A percentile compares a stretch with the other conserved stretches of the same genome.
These are phyloP conservation scores for Ectemnius lituratus DNA, from an alignment of 2,888 invertebrate genomes.

Conservation along the genomic window DNA sequence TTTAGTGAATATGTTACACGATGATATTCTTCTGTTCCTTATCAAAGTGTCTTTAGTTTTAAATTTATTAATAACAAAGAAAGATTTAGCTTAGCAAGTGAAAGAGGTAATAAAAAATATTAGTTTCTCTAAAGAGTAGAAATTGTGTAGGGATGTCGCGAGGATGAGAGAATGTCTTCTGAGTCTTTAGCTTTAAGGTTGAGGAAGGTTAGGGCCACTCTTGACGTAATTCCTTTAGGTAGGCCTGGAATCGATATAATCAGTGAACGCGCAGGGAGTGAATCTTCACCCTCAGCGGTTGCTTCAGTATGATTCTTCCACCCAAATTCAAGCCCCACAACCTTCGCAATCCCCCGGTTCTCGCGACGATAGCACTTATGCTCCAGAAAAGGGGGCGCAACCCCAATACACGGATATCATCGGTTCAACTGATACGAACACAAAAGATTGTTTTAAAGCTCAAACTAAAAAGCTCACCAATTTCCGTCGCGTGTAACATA, in stretches of 20 bases:
- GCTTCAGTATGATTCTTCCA: slow-evolving; percentile 61
- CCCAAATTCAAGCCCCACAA: slow-evolving; percentile 51
- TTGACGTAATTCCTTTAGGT: slow-evolving; percentile 65
- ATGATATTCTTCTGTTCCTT: too few relatives aligned
- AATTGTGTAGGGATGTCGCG: too few relatives aligned
- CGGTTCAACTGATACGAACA: slow-evolving; percentile 20
- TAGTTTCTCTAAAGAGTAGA: too few relatives aligned
- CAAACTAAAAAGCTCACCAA: too few relatives aligned
- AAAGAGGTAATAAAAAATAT: too few relatives aligned
- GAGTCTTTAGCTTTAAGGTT: slow-evolving; percentile 63
- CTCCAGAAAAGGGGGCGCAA: slow-evolving; percentile 28
- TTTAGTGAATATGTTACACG: too few relatives aligned
- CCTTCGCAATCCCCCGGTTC: slow-evolving; percentile 42
- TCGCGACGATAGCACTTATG: slow-evolving; percentile 23
- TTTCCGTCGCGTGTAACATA: too few relatives aligned
- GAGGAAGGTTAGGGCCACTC: slow-evolving; percentile 68
- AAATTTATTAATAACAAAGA: too few relatives aligned
- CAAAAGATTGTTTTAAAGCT: neutral
- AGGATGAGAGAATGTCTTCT: slow-evolving; percentile 23
- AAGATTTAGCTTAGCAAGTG: too few relatives aligned
- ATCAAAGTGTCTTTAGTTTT: too few relatives aligned
- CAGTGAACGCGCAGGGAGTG: slow-evolving; percentile 56
- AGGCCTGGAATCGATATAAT: slow-evolving; percentile 70
- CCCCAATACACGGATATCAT: slow-evolving; percentile 25
- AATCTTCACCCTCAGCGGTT: slow-evolving; percentile 48